Conservation (phyloP, 2,113 vertebrate species). For the Andinoacara biseriatus region DNA sequence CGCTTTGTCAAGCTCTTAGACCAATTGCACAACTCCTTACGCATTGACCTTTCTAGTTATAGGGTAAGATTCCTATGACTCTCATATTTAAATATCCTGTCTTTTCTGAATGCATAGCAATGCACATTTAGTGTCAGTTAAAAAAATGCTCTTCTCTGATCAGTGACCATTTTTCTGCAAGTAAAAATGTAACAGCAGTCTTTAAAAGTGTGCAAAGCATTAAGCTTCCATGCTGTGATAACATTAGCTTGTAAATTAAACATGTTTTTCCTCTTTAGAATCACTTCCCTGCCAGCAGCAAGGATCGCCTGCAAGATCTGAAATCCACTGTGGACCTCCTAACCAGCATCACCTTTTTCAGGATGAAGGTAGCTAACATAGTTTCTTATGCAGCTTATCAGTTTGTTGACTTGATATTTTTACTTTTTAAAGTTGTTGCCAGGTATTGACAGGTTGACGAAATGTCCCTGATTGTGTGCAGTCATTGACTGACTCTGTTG, state of each 20-base stretch:
- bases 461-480: not conserved
- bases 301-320: constrained; percentile 93
- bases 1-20: constrained; percentile 97
- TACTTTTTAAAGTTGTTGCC: not conserved
- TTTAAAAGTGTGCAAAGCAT: not conserved
- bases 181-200: not conserved
- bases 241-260: not conserved
- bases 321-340: constrained; percentile 98
- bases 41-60: constrained; percentile 97
- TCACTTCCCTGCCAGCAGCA: constrained; percentile 95
- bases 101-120: not conserved
- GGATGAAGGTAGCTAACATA: constrained; percentile 90
- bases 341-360: constrained; percentile 99
- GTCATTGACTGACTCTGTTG: not conserved
- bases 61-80: constrained; percentile 82
- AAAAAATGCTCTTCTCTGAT: not conserved
- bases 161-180: not conserved
- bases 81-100: not conserved
- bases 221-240: not conserved
- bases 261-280: constrained; percentile 80
- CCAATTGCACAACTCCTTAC: constrained; percentile 96
- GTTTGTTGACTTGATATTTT: not conserved
- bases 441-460: not conserved
- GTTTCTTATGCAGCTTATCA: not conserved
- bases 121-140: not conserved